These are phyloP conservation scores for Periophthalmodon schlosseri DNA, from an alignment of 2,113 vertebrate species.

Conservation along the genomic window DNA sequence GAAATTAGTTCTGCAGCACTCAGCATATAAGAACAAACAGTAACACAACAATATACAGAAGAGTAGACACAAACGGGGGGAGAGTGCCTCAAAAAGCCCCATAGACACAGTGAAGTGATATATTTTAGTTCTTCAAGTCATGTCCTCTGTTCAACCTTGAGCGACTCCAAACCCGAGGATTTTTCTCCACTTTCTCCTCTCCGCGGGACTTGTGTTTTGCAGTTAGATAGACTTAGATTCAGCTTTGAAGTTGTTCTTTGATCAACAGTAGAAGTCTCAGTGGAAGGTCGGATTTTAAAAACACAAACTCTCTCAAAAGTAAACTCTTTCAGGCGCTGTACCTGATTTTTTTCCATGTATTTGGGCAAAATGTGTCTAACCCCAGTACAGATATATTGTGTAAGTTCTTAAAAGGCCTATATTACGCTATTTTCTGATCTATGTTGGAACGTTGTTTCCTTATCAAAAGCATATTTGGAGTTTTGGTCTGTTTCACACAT, in stretches of 20 bases:
- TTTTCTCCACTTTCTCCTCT: slow-evolving; percentile 36
- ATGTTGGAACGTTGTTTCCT: no score
- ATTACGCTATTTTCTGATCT: no score
- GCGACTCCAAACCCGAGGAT: slow-evolving; percentile 8
- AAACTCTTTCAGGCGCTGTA: background rate
- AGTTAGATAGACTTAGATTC: slow-evolving; percentile 49
- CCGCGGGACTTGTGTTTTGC: slow-evolving; percentile 52
- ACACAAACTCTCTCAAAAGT: slow-evolving; percentile 31
- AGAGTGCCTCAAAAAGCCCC: background rate
- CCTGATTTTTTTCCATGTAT: no score
- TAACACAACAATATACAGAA: no score
- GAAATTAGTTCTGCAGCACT: no score
- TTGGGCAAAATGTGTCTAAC: no score
- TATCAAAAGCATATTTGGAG: no score
- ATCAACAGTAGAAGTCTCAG: slow-evolving; percentile 55
- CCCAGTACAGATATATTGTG: no score
- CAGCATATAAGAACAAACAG: no score
- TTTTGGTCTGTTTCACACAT: no score
- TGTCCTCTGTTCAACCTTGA: slow-evolving; percentile 23
- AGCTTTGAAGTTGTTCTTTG: slow-evolving; percentile 63
- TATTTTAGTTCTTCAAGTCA: background rate
- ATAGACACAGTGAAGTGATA: background rate
- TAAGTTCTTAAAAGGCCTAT: no score
- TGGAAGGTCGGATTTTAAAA: slow-evolving; percentile 34
- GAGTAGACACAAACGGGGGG: no score